phyloP scores from a whole-genome alignment of 2,797 vertebrate genomes.

The Astyanax mexicanus region DNA sequence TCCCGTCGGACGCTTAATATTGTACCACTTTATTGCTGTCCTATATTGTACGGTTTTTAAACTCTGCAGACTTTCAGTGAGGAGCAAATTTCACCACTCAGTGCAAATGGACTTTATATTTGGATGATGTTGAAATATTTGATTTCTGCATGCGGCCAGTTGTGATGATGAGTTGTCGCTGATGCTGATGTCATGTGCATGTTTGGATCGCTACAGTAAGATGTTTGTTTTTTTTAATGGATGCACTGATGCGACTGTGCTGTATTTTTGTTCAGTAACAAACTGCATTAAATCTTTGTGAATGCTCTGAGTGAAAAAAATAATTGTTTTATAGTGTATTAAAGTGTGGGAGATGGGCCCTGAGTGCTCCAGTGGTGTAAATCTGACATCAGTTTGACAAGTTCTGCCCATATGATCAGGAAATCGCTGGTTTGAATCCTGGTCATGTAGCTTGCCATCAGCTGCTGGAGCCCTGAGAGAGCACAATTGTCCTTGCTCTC shows the following conservation, averaged over 20 bases:
- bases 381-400: too few species aligned
- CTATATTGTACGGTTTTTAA: conserved; percentile 41
- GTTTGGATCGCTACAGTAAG: conserved; percentile 36
- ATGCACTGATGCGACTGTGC: conserved; percentile 38
- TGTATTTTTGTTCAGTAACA: conserved; percentile 51
- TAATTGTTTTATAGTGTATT: neutral
- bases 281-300: conserved; percentile 51
- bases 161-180: conserved; percentile 41
- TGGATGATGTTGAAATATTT: conserved; percentile 30
- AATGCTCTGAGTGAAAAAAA: conserved; percentile 19
- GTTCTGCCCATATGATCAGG: too few species aligned
- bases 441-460: too few species aligned
- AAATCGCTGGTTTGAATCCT: too few species aligned
- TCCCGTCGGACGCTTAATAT: conserved; percentile 38
- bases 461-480: too few species aligned
- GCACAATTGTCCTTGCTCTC: too few species aligned
- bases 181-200: conserved; percentile 37
- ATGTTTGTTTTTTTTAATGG: conserved; percentile 24
- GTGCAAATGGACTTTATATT: conserved; percentile 36
- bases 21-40: conserved; percentile 44
- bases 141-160: conserved; percentile 51
- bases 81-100: conserved; percentile 6
- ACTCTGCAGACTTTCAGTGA: too few species aligned
- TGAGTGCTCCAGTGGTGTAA: too few species aligned
- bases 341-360: too few species aligned